Base-by-base conservation (phyloP, 92 coral and sea anemone species). In the Chrysogorgia sp. region DNA sequence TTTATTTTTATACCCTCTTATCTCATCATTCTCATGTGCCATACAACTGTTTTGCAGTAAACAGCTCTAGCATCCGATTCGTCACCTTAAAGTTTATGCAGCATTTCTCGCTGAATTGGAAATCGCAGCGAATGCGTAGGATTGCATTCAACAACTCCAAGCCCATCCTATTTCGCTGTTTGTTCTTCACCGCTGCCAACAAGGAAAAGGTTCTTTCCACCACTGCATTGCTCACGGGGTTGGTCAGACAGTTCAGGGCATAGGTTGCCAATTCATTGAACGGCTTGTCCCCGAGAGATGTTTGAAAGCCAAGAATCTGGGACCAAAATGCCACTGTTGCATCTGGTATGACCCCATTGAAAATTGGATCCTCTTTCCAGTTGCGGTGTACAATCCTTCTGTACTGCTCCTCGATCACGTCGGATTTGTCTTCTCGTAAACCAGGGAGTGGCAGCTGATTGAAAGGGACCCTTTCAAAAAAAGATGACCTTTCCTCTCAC, bases 361-460 rank as follows among this genome's bases (percentile, higher is more conserved):
- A 63, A 63, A 63, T 63, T 63, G 70, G 70, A 63, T 34, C 47
- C 70, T 63, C 70, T 22, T n/a, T n/a, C n/a, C n/a, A n/a, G n/a
- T n/a, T n/a, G n/a, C n/a, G n/a, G n/a, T n/a, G n/a, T n/a, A n/a
- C 34, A 30, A 40, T 45, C 30, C 9, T 63, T 21, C 47, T 63
- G 70, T 63, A 63, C 47, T 63, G 70, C 70, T 63, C 70, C 47
- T 63, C 70, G 5, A 63, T 63, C 45, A 21, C 47, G 70, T 63
- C 19, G 8, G 0, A 13, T 31, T 63, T 63, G n/a, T 31, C 70
- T 34, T 63, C 34, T 58, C 29, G 24, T 14, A 58, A 58, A 58
- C 29, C 24, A 58, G 64, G 29, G 29, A n/a, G n/a, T n/a, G n/a
- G n/a, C n/a, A n/a, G n/a, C n/a, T n/a, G n/a, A n/a, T n/a, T 20